Base-by-base conservation (phyloP, 2,113 vertebrate species). In the Ageneiosus marmoratus region DNA sequence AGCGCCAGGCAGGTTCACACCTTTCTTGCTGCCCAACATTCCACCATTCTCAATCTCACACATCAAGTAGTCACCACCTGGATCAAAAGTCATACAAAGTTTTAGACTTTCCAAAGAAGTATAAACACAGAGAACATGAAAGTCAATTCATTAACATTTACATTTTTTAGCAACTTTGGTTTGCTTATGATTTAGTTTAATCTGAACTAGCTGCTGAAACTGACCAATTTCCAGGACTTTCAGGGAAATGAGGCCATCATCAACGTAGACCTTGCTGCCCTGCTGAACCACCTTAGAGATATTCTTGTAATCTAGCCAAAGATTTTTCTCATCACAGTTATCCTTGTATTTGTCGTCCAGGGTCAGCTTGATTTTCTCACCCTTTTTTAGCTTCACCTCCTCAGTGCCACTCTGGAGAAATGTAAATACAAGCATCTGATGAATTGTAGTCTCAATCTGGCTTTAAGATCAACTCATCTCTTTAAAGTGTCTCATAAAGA, bases 291-390 rank as follows among this genome's bases (percentile, higher is more conserved):
- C 98, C 85, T 97, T 98, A 90, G 51, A 95, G 83, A 99, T 95
- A 88, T 99, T 99, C 92, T 99, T 99, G 92, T 99, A 99, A 93
- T 99, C 98, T n/a, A 99, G 2, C 98, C 98, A 99, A 79, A 99
- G 91, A 0, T 88, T 74, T 0, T 95, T 94, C 50, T 99, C 97
- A 0, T 99, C 97, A 0, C 98, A 99, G 0, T 94, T 97, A 0
- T 99, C 96, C 94, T 89, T 96, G 92, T 88, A 97, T 62, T 95
- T 89, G 15, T 99, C 89, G 8, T 99, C 96, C 8, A 98, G 89
- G 0, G 97, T 98, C 70, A 99, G 76, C 91, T 97, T 98, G 67
- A 99, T 96, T 0, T 84, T 81, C 6, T 94, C 90, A 0, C 96
- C 97, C 85, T 95, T 99, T 91, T 95, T 96, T 51, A 99, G 95